Evolutionary conservation across 2,113 vertebrate genomes (phyloP).

Genomic region (Hemiprocne comata): DNA sequence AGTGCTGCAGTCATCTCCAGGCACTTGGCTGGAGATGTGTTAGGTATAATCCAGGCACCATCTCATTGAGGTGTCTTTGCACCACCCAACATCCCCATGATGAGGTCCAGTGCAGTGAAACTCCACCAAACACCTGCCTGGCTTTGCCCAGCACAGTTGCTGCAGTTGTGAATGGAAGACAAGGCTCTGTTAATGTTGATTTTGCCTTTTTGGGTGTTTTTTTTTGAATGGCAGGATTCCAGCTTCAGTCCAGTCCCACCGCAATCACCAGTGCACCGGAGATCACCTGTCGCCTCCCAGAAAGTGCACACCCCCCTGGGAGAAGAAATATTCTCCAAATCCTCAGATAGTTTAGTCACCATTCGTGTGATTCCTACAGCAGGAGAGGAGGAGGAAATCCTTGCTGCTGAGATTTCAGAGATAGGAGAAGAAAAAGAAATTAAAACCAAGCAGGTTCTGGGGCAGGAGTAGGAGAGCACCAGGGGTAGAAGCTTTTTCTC

Average conservation of each 20-base stretch:
- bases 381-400: constrained; percentile 75
- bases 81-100: background rate
- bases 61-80: background rate
- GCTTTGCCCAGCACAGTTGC: accelerated
- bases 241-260: constrained; percentile 53
- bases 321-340: constrained; percentile 57
- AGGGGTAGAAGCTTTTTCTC: background rate
- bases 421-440: constrained; percentile 3
- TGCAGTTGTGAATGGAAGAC: accelerated
- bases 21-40: background rate
- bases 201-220: no score
- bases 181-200: background rate
- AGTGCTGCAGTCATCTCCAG: accelerated
- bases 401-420: constrained; percentile 74
- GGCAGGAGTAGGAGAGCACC: background rate
- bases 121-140: accelerated
- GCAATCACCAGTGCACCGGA: constrained; percentile 68
- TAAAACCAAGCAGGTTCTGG: background rate
- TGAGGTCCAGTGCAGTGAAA: accelerated
- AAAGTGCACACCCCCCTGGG: background rate
- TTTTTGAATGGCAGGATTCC: constrained; percentile 56
- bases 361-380: constrained; percentile 73
- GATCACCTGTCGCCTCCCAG: constrained; percentile 46
- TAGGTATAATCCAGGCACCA: background rate
- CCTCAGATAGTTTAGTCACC: constrained; percentile 70